A percentile compares a stretch with the other conserved stretches of the same genome.
Evolutionary conservation across 1,140 invertebrate species (phyloP).

Genomic region (Polyergus mexicanus): DNA sequence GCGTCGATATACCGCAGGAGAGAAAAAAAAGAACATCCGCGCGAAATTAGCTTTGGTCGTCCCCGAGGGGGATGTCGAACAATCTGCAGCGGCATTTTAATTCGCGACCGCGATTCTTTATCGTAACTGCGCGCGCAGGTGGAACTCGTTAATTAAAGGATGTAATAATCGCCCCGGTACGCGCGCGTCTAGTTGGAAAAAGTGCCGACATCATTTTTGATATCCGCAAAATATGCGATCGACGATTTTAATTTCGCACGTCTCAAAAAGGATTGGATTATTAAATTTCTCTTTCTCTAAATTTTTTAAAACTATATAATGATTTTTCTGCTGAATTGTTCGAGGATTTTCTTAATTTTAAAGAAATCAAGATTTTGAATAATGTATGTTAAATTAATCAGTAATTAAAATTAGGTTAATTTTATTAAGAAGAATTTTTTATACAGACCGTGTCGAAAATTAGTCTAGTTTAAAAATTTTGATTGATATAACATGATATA

Average conservation of each 20-base stretch:
- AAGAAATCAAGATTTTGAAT: too few relatives aligned
- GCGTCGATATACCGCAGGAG: slow-evolving; percentile 46
- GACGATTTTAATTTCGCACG: background rate
- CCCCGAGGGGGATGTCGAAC: slow-evolving; percentile 10
- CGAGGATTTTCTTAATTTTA: too few relatives aligned
- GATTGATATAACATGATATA: background rate
- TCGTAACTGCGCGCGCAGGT: slow-evolving; percentile 41
- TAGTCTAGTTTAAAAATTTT: background rate
- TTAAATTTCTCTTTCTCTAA: background rate
- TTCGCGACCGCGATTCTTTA: slow-evolving; percentile 48
- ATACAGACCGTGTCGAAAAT: background rate
- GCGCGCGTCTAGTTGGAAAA: background rate
- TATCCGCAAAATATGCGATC: background rate
- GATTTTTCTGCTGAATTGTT: too few relatives aligned
- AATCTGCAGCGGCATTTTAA: slow-evolving; percentile 43
- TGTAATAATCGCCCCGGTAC: background rate
- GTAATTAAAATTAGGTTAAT: too few relatives aligned
- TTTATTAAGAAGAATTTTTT: too few relatives aligned
- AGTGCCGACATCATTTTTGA: background rate
- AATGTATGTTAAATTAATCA: too few relatives aligned
- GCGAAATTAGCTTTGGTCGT: slow-evolving; percentile 42
- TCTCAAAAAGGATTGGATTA: background rate
- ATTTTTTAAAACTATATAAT: background rate
- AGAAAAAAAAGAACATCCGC: slow-evolving; percentile 13
- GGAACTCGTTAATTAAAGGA: slow-evolving; percentile 40